Percentiles rank a stretch among this genome's conserved stretches.
These are phyloP conservation scores for Mellilla xanthometata DNA, from an alignment of 2,888 invertebrate species.

Conservation along the genomic window DNA sequence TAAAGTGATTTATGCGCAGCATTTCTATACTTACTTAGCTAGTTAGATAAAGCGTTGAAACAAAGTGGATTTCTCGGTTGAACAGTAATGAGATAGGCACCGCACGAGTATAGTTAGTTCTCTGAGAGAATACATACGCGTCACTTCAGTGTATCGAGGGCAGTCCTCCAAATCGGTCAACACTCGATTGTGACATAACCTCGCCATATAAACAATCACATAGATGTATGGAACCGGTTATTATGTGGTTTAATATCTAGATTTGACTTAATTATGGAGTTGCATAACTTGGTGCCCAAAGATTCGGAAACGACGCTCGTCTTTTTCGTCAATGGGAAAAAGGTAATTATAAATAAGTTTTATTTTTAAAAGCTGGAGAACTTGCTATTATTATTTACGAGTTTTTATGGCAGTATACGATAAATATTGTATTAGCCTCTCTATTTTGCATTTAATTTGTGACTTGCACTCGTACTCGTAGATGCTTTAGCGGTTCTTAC, in stretches of 20 bases:
- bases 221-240: slow-evolving; percentile 22
- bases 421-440: too few relatives aligned
- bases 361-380: too few relatives aligned
- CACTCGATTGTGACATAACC: neutral
- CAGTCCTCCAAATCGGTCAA: slow-evolving; percentile 28
- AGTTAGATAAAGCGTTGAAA: too few relatives aligned
- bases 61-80: neutral
- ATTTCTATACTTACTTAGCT: too few relatives aligned
- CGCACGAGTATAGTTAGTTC: too few relatives aligned
- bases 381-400: too few relatives aligned
- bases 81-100: neutral
- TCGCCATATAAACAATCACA: neutral
- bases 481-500: too few relatives aligned
- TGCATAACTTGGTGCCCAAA: slow-evolving; percentile 45
- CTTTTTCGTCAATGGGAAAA: slow-evolving; percentile 85
- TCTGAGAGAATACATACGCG: neutral
- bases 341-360: slow-evolving; percentile 74
- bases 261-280: slow-evolving; percentile 27
- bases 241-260: neutral
- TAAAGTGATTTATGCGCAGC: too few relatives aligned
- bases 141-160: slow-evolving; percentile 32
- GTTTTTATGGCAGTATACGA: too few relatives aligned
- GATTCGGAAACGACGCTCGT: slow-evolving; percentile 60
- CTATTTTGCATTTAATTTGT: too few relatives aligned
- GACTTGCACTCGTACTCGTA: too few relatives aligned